These are phyloP conservation scores for Halcyon malimbica DNA, from an alignment of 2,113 vertebrate genomes.

Conservation along the genomic window DNA sequence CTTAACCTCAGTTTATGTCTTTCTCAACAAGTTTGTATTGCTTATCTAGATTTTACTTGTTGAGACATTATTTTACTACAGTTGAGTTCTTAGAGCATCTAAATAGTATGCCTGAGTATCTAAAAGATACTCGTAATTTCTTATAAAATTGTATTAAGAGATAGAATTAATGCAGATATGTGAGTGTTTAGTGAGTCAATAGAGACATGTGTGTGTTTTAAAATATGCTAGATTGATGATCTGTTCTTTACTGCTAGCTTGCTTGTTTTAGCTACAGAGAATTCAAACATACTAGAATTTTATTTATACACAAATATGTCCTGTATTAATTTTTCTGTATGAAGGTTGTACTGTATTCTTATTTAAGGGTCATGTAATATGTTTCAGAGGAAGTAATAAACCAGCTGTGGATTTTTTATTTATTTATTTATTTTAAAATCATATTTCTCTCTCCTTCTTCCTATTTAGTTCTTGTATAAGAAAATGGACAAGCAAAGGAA, in stretches of 20 bases:
- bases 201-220: background rate
- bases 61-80: background rate
- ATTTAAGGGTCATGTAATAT: background rate
- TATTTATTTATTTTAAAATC: too few species aligned
- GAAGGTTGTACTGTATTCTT: background rate
- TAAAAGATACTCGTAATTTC: background rate
- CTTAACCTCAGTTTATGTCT: background rate
- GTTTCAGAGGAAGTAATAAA: background rate
- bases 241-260: background rate
- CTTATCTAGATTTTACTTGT: background rate
- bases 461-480: background rate
- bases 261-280: background rate
- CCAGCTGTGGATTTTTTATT: background rate
- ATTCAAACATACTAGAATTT: background rate
- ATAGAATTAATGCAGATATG: background rate
- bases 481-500: background rate
- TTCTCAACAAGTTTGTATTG: background rate
- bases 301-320: background rate
- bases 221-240: background rate
- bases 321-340: background rate
- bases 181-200: background rate
- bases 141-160: background rate
- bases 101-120: background rate
- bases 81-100: background rate
- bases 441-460: background rate